phyloP scores from a whole-genome alignment of 2,888 invertebrate genomes.

The Yponomeuta sedellus region DNA sequence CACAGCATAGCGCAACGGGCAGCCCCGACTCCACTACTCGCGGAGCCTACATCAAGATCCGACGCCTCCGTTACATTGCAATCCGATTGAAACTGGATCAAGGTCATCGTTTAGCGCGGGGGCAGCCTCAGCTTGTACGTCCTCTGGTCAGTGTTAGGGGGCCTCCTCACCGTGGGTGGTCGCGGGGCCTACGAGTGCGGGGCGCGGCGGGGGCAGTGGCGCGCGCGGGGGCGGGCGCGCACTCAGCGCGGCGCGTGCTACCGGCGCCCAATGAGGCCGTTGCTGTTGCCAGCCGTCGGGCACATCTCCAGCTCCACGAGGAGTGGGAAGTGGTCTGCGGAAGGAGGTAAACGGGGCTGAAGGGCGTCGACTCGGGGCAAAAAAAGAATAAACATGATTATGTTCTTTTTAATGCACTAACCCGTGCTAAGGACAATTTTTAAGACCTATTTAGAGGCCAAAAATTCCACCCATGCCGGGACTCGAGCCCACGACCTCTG shows the following conservation, averaged over 20 bases:
- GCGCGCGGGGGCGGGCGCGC: constrained; percentile 23
- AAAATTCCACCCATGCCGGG: too few relatives aligned
- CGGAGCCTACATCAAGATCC: not conserved
- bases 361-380: too few relatives aligned
- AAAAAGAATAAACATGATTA: too few relatives aligned
- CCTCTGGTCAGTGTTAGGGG: constrained; percentile 14
- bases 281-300: constrained; percentile 84
- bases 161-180: constrained; percentile 9
- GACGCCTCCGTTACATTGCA: too few relatives aligned
- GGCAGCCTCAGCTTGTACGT: too few relatives aligned
- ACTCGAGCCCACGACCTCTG: too few relatives aligned
- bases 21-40: not conserved
- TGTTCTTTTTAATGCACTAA: too few relatives aligned
- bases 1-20: not conserved
- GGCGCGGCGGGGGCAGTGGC: constrained; percentile 28
- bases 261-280: constrained; percentile 90
- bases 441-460: too few relatives aligned
- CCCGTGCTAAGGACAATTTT: too few relatives aligned
- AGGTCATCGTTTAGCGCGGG: too few relatives aligned
- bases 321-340: constrained; percentile 91
- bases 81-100: too few relatives aligned
- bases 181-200: constrained; percentile 12
- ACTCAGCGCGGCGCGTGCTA: constrained; percentile 71
- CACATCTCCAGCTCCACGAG: constrained; percentile 94
- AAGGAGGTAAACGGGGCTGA: constrained; percentile 24